phyloP scores from a whole-genome alignment of 2,888 invertebrate genomes.

The Drosophila setosimentum region DNA sequence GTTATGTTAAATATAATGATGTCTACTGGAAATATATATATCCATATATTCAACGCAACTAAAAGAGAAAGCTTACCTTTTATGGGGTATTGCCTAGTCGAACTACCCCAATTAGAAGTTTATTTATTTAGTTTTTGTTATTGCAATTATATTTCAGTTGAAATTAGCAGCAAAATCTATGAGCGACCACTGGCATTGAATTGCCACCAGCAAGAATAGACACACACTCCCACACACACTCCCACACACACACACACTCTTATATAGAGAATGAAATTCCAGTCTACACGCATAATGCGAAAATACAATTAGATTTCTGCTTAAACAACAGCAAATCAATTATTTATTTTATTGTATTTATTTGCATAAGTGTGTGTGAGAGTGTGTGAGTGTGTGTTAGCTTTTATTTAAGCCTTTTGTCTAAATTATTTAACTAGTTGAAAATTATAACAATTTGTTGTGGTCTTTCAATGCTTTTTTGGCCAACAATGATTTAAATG shows the following conservation, averaged over 20 bases:
- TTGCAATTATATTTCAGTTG: conserved; percentile 59
- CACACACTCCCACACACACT: background rate
- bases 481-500: conserved; percentile 33
- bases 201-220: conserved; percentile 19
- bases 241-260: background rate
- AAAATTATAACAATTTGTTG: conserved; percentile 33
- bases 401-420: conserved; percentile 61
- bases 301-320: conserved; percentile 65
- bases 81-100: conserved; percentile 4
- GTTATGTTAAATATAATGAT: background rate
- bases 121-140: conserved; percentile 1
- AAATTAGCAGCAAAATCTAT: conserved; percentile 46
- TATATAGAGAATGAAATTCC: background rate
- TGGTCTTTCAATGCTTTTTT: conserved; percentile 18
- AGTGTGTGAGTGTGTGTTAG: conserved; percentile 32
- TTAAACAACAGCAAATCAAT: conserved; percentile 68
- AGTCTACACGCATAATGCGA: conserved; percentile 34
- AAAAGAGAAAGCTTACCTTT: background rate
- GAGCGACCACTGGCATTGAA: conserved; percentile 12
- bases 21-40: no score
- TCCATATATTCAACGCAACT: background rate
- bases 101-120: no score
- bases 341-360: conserved; percentile 61
- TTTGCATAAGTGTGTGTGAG: conserved; percentile 8
- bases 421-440: conserved; percentile 56